Conservation (phyloP, 2,888 invertebrate species). For the Lepidocyrtoides sp. region DNA sequence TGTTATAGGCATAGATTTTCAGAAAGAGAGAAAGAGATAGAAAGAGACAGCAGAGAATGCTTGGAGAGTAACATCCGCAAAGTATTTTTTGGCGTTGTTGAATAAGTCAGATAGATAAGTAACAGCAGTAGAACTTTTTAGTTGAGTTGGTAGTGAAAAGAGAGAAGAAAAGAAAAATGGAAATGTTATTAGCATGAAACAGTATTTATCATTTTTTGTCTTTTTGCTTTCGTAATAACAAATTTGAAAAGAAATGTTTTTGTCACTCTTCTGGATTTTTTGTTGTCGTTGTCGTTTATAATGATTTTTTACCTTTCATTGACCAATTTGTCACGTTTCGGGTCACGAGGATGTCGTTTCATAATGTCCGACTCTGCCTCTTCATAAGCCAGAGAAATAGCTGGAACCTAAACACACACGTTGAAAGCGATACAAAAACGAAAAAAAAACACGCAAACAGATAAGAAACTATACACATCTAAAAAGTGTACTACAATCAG, state of each 20-base stretch:
- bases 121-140: not conserved
- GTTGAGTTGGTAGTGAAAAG: not conserved
- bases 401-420: constrained; percentile 82
- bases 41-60: not conserved
- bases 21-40: constrained; percentile 18
- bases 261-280: constrained; percentile 10
- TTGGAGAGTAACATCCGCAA: not conserved
- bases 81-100: not conserved
- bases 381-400: constrained; percentile 91
- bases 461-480: constrained; percentile 58
- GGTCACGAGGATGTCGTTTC: constrained; percentile 88
- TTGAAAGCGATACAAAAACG: constrained; percentile 59
- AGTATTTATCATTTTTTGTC: not conserved
- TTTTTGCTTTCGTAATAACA: constrained; percentile 48
- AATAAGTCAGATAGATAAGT: not conserved
- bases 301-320: constrained; percentile 87
- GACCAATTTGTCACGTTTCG: constrained; percentile 88
- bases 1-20: not conserved
- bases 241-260: not conserved
- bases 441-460: constrained; percentile 61
- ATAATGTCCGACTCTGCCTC: constrained; percentile 97
- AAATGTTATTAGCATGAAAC: not conserved
- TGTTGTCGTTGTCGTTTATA: not conserved
- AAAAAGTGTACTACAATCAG: constrained; percentile 22
- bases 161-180: constrained; percentile 1